Evolutionary conservation across 2,113 vertebrate species (phyloP), one percentile per base, ranked within the genome.

Genomic region (Sturnira hondurensis): DNA sequence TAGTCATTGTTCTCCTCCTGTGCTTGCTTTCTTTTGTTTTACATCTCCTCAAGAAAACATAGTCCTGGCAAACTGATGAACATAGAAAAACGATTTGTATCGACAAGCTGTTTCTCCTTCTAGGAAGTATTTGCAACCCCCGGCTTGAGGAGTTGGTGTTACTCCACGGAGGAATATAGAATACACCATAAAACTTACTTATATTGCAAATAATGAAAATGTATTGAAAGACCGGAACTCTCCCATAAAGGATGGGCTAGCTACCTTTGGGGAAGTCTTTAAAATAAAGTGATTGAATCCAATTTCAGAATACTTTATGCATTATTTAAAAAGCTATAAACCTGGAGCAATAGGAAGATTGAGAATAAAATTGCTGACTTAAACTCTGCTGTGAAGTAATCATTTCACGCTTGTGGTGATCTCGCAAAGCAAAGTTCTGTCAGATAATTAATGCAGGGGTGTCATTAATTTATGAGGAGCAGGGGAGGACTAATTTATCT

Each of bases 401-500:
- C 92, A 97, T 96, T 97, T 98, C 88, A 67, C 96, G 89, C 93
- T 91, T 94, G 95, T 54, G 83, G 80, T 94, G 96, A 97, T 97
- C 96, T 97, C 65, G 56, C 82, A 84, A 78, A 98, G 26, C 61
- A 88, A 97, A 73, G 71, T 97, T 92, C 86, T 97, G 61, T 94
- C 92, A 91, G 67, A 65, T 97, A 97, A 98, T 97, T 97, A 97
- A 95, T 91, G 24, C 93, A 95, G 81, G 92, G 85, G 92, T 93
- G 93, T 97, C 95, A 94, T 90, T 96, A 93, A 97, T 98, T 97
- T 97, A 95, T 97, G 91, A 95, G 96, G 97, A 90, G 65, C 83
- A 95, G 96, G 90, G 45, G 96, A 97, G 38, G 43, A 71, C 93
- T 93, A 91, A 73, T 81, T 95, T 93, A 65, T 85, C 58, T 70